Evolutionary conservation across 2,888 invertebrate genomes (phyloP).

Genomic region (Ectemnius continuus): DNA sequence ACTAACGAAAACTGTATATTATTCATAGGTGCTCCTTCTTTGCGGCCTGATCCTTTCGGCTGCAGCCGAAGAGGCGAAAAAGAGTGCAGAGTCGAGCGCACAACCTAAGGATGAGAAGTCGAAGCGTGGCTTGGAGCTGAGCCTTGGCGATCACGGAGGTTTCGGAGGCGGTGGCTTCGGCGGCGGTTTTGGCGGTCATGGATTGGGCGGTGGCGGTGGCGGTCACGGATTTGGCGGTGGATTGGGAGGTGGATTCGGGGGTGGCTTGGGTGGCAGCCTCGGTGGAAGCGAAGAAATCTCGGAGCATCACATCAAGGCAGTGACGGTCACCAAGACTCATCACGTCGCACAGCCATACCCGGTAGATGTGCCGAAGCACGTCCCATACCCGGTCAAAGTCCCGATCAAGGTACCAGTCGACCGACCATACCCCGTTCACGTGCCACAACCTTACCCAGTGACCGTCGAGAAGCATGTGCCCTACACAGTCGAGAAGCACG

Average conservation of each 20-base stretch:
- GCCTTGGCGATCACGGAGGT: conserved; percentile 64
- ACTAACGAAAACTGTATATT: conserved; percentile 10
- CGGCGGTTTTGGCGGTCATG: conserved; percentile 47
- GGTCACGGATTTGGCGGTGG: conserved; percentile 24
- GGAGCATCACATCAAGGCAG: conserved; percentile 63
- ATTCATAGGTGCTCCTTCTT: conserved; percentile 65
- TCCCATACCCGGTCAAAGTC: conserved; percentile 67
- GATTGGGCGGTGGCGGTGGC: conserved; percentile 19
- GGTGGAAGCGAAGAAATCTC: conserved; percentile 48
- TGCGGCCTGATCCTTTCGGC: conserved; percentile 67
- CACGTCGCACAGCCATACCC: conserved; percentile 65
- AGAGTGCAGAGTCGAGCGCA: conserved; percentile 46
- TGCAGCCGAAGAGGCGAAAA: conserved; percentile 61
- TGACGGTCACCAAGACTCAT: conserved; percentile 73
- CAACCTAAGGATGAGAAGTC: conserved; percentile 61
- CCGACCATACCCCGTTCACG: conserved; percentile 69
- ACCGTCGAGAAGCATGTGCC: conserved; percentile 71
- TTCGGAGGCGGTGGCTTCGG: conserved; percentile 51
- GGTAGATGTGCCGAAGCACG: conserved; percentile 65
- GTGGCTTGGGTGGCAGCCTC: conserved; percentile 36
- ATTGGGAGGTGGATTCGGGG: conserved; percentile 44
- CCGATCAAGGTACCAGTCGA: conserved; percentile 70
- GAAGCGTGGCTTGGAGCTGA: conserved; percentile 71
- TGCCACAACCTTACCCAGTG: conserved; percentile 73
- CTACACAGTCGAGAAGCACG: conserved; percentile 68